Evolutionary conservation across 2,888 invertebrate genomes (phyloP), one percentile per base, ranked within the genome.

Genomic region (Trissolcus brochymenae): DNA sequence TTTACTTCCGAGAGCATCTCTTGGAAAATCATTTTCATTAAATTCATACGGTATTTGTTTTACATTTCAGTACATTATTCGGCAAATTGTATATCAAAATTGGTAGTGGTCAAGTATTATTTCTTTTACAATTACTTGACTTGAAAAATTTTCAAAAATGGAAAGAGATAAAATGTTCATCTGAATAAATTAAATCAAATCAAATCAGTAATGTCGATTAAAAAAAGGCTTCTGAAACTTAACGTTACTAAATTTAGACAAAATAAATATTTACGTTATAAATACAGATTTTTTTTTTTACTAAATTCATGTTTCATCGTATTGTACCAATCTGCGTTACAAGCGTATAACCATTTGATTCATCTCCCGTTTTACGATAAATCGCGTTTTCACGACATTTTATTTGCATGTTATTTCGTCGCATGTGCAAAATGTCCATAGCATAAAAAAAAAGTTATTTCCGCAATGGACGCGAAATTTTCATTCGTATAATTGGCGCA

Each of bases 361-460:
- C 46, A 46, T 14, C 16, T 46, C 14, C 14, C 16, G 35, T 16
- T 6, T n/a, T 6, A 46, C 46, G 3, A 46, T 46, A 46, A 46
- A 46, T 46, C 4, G 46, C 7, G 25, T 35, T 25, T 35, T 49
- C 19, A 16, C 54, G 54, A 72, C 72, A 59, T 57, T 54, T 40
- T 55, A 72, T 72, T 64, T 72, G 65, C 72, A 65, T 65, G 61
- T 74, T 73, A 73, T 73, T 74, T 46, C 55, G 61, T 61, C 17
- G 66, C 41, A 29, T 25, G 9, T 25, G 60, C 29, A 29, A 11
- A 51, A 21, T n/a, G 40, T n/a, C 9, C 50, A 51, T 55, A 17
- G 40, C n/a, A 17, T 16, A 41, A 40, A 46, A 61, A 74, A 67
- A 66, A 62, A 61, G 67, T 67, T 55, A 62, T 62, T 74, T 74